A percentile compares a stretch with the other conserved stretches of the same genome.
Evolutionary conservation across 30 jellyfish, hydroid and myxozoan genomes (phyloP).

Genomic region (Nemopilema nomurai): DNA sequence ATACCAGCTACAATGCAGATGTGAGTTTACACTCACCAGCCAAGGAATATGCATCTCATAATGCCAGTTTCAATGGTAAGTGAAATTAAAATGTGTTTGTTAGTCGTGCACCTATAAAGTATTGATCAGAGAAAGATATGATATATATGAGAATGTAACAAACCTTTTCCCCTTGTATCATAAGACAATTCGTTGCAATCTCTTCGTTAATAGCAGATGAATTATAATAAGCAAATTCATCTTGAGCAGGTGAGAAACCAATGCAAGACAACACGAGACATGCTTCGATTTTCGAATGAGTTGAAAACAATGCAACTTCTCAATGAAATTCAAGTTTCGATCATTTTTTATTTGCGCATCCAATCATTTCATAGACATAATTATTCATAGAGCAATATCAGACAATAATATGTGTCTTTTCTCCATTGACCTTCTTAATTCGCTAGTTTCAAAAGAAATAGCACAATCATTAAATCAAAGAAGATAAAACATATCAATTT

Average conservation of each 20-base stretch:
- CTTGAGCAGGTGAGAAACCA: neutral
- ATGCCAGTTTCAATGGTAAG: neutral
- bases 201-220: neutral
- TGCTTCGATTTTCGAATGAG: neutral
- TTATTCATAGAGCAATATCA: neutral
- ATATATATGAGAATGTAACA: no score
- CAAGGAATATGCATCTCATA: neutral
- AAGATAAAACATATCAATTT: no score
- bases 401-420: no score
- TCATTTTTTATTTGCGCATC: neutral
- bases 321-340: neutral
- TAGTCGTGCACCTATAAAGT: no score
- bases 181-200: no score
- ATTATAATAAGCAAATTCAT: neutral
- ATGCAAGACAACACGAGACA: neutral
- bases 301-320: neutral
- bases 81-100: neutral
- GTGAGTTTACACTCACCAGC: neutral
- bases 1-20: neutral
- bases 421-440: no score
- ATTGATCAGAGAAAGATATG: no score
- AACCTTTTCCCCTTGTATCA: no score
- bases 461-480: neutral
- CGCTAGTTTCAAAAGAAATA: neutral
- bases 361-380: neutral